Evolutionary conservation across 1,140 invertebrate species (phyloP), one percentile per base, ranked within the genome.

Genomic region (Drosophila pachea): DNA sequence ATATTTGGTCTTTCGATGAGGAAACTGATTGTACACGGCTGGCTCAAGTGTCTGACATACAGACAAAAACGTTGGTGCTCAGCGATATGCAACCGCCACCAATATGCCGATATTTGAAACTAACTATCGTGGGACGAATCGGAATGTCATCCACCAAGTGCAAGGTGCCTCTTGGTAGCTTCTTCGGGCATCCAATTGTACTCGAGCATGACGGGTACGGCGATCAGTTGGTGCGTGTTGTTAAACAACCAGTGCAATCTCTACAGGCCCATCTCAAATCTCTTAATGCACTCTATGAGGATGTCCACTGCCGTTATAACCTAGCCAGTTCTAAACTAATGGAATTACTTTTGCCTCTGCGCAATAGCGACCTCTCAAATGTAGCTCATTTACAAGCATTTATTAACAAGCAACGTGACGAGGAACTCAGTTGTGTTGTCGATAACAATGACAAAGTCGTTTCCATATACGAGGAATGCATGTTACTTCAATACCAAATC

Each of bases 101-200:
- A 0, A 91, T 97, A 45, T 97, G 95, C 82, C 92, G 95, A 88
- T 98, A 94, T 89, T 91, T 98, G 35, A 97, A 97, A 94, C 94
- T 96, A 65, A 96, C 95, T 36, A 95, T 95, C 1, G 96, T 97
- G 71, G 96, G 96, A 29, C 92, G 95, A 7, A 97, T 97, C 86
- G 96, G 96, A 58, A 97, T 96, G 95, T 94, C 95, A 40, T 94
- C 95, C 0, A 95, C 95, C 29, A 93, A 95, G 73, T 97, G 96
- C 78, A 94, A 95, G 89, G 97, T 98, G 54, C 96, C 96, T 1
- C 90, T 97, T 16, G 97, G 96, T n/a, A 94, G 94, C 86, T 98
- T 97, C 90, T 98, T 96, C 86, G 97, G 97, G 2, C 96, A 97
- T 87, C 93, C 96, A 42, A 93, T 95, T 29, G 92, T 96, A 52